Evolutionary conservation across 2,888 invertebrate genomes (phyloP), one percentile per base, ranked within the genome.

Genomic region (Cheilosia soror): DNA sequence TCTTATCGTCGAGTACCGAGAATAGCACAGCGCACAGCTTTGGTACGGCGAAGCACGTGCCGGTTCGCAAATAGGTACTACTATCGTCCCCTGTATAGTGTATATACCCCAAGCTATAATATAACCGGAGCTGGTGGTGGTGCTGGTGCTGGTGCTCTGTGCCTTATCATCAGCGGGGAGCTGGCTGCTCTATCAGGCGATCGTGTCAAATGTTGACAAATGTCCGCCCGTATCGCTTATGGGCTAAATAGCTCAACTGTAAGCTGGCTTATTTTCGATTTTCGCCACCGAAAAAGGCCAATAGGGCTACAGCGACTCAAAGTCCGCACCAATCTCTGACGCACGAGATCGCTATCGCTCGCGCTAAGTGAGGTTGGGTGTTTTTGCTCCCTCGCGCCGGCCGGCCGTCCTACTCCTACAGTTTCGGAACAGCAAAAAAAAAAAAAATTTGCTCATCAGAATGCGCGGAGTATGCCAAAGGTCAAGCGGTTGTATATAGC

Each of bases 271-370:
- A 20, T 72, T 80, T 66, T 58, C 9, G 15, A 29, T 66, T 65
- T 68, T 69, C 29, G 60, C 69, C 31, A 68, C 44, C 11, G 11
- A 47, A 68, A 78, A 68, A 80, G 80, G 71, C 60, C 73, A 58
- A 71, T 60, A 53, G 53, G 65, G 51, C 53, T 65, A 20, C 33
- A 53, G 31, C 11, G 31, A 33, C 20, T 65, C 84, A 80, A 84
- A 84, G 84, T 84, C 75, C 80, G 71, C 31, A 55, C 15, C 42
- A 20, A 47, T 40, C 66, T 80, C 80, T 84, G 84, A 84, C 84
- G 84, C 84, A 84, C 80, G 80, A 84, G 84, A 84, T 84, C 44
- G 47, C 65, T 80, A 84, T 84, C 84, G 15, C 7, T 20, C 25
- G 5, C 31, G 29, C 20, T 25, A 7, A 15, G 40, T 57, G 27